Evolutionary conservation across 1,140 invertebrate species (phyloP).

Genomic region (Leguminivora glycinivorella): DNA sequence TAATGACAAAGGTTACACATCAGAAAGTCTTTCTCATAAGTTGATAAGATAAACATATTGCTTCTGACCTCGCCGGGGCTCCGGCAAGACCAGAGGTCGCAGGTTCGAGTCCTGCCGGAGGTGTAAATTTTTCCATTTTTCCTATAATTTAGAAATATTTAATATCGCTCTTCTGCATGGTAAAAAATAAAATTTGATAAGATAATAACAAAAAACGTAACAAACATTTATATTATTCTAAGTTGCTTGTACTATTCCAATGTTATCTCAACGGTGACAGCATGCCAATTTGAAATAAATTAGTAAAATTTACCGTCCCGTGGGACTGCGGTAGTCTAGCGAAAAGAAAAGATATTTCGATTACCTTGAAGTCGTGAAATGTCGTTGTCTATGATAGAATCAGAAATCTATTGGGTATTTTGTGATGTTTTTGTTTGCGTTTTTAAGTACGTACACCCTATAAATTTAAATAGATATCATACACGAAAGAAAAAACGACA

Average conservation of each 20-base stretch:
- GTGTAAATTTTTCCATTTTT: too few species aligned
- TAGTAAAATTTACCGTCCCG: conserved; percentile 16
- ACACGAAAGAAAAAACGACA: too few species aligned
- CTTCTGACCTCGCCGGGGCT: too few species aligned
- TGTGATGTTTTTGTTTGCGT: neutral
- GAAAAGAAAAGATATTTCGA: neutral
- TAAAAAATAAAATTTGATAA: too few species aligned
- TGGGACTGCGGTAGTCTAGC: neutral
- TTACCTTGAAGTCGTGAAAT: neutral
- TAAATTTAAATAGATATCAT: too few species aligned
- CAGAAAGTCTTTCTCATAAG: too few species aligned
- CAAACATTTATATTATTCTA: neutral
- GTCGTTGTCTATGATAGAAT: neutral
- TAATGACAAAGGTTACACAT: conserved; percentile 2
- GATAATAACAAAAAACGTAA: neutral
- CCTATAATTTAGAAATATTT: too few species aligned
- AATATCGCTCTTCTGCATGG: too few species aligned
- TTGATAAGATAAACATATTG: too few species aligned
- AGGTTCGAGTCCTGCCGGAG: too few species aligned
- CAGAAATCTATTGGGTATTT: neutral
- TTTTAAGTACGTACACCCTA: neutral
- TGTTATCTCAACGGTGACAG: conserved; percentile 8
- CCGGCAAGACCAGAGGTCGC: too few species aligned
- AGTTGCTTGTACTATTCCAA: neutral
- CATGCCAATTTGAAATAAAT: conserved; percentile 18